Base-by-base conservation (phyloP, 2,113 vertebrate genomes). In the Lophius piscatorius region DNA sequence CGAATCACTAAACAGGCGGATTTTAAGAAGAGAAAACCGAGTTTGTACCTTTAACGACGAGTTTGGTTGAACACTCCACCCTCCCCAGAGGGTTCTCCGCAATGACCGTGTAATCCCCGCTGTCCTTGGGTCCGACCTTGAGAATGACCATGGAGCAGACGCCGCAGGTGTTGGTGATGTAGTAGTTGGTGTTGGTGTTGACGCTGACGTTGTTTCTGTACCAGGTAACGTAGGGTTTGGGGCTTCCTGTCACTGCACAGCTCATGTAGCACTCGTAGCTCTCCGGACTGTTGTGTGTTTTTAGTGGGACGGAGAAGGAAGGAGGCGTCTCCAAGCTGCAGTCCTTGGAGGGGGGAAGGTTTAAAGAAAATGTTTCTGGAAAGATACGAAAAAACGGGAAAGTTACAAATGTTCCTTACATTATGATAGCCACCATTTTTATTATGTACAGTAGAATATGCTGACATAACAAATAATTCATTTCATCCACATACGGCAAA, bases 181-280 rank as follows among this genome's bases (percentile, higher is more conserved):
- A 88, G 48, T 91, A 92, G 2, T 78, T 59, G 0, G 88, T 75
- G 61, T 92, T 84, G 4, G 69, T 82, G 55, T 89, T 92, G 56
- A 96, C 79, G 81, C 92, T 93, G 47, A 89, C 61, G 17, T 48
- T 83, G 18, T 95, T 85, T 65, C 82, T 92, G 83, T 93, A 95
- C 95, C 95, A 97, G 2, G 89, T 94, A 54, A 97, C 40, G 0
- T 73, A 67, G 0, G 95, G 95, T 2, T 9, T 33, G 0, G 95
- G 95, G 2, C 89, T 61, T 58, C 94, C 95, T 2, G 66, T 90
- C 24, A 95, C 93, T 0, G 95, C 94, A 0, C 95, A 97, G 63
- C 84, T 96, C 94, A 97, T 96, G 50, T 56, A 89, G 33, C 95
- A 95, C 67, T 94, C 92, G 0, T 90, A 94, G 51, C 91, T 93